Percentiles rank a stretch among this genome's conserved stretches.
Conservation (phyloP, 2,797 vertebrate species). For the Myioborus melanocephalus region DNA sequence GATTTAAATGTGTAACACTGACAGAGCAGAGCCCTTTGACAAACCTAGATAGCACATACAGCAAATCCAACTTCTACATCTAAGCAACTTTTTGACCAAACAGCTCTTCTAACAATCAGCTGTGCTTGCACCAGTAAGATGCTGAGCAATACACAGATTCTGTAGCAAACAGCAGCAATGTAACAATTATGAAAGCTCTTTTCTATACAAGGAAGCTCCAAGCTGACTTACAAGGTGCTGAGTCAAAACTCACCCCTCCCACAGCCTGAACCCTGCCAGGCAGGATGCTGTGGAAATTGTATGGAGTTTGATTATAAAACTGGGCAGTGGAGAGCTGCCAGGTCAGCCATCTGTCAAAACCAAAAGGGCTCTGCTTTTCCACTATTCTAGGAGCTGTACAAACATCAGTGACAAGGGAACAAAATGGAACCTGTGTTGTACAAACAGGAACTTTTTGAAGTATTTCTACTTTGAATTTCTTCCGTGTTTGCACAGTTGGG, state of each 20-base stretch:
- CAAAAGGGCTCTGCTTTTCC: slow-evolving; percentile 56
- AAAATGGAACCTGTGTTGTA: slow-evolving; percentile 65
- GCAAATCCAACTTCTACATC: neutral
- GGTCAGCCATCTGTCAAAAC: slow-evolving; percentile 76
- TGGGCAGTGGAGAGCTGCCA: slow-evolving; percentile 56
- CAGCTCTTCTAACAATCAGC: neutral
- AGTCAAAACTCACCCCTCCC: slow-evolving; percentile 53
- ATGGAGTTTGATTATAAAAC: slow-evolving; percentile 62
- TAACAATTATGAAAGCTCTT: neutral
- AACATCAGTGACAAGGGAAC: slow-evolving; percentile 64
- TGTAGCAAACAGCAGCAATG: neutral
- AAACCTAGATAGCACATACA: neutral
- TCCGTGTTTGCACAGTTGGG: slow-evolving; percentile 71
- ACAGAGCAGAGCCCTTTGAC: neutral
- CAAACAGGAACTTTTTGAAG: slow-evolving; percentile 75
- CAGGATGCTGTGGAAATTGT: slow-evolving; percentile 67
- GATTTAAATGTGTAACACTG: neutral
- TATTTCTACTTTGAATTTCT: slow-evolving; percentile 75
- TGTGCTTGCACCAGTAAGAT: neutral
- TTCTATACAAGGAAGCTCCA: slow-evolving; percentile 50
- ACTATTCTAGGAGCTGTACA: slow-evolving; percentile 67
- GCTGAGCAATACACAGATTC: neutral
- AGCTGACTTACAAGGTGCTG: neutral
- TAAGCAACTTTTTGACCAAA: neutral
- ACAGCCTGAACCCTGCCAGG: slow-evolving; percentile 41